A percentile compares a stretch with the other conserved stretches of the same genome.
Conservation (phyloP, 2,113 vertebrate genomes). For the Xiphophorus maculatus region DNA sequence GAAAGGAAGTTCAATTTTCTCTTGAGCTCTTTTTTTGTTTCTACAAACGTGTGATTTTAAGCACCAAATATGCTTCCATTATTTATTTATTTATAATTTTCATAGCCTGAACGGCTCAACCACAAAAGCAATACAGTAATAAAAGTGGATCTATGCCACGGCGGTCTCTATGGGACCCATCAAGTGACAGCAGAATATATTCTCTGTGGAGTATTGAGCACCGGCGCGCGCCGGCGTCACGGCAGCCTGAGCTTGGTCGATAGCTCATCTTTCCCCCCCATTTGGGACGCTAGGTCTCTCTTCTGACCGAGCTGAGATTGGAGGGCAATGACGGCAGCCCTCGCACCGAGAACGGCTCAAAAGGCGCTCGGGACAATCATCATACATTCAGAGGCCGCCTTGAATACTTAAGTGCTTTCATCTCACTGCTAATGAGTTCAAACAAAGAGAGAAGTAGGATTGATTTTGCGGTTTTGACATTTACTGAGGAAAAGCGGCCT, state of each 20-base stretch:
- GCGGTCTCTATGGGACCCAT: conserved; percentile 37
- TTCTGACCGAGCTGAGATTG: conserved; percentile 39
- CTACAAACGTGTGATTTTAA: neutral
- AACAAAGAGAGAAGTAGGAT: neutral
- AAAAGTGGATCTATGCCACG: conserved; percentile 14
- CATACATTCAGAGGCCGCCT: conserved; percentile 7
- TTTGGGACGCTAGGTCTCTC: conserved; percentile 53
- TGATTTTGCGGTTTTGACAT: neutral
- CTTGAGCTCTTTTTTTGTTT: neutral
- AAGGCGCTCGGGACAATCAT: conserved; percentile 33
- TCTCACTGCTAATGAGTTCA: neutral
- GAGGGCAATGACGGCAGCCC: conserved; percentile 32
- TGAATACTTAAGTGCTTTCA: conserved; percentile 9
- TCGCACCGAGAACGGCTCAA: conserved; percentile 14
- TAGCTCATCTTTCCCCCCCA: conserved; percentile 66
- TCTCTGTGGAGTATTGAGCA: conserved; percentile 48
- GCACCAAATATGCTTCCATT: neutral
- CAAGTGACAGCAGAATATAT: conserved; percentile 39
- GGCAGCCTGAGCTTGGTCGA: conserved; percentile 55
- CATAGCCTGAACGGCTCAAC: conserved; percentile 2
- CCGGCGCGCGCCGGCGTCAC: conserved; percentile 20
- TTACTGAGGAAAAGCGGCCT: neutral
- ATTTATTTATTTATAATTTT: conserved; percentile 1
- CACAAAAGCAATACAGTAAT: conserved; percentile 22
- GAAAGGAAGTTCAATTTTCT: neutral